phyloP scores from a whole-genome alignment of 2,888 invertebrate species.

The Agriotes lineatus region DNA sequence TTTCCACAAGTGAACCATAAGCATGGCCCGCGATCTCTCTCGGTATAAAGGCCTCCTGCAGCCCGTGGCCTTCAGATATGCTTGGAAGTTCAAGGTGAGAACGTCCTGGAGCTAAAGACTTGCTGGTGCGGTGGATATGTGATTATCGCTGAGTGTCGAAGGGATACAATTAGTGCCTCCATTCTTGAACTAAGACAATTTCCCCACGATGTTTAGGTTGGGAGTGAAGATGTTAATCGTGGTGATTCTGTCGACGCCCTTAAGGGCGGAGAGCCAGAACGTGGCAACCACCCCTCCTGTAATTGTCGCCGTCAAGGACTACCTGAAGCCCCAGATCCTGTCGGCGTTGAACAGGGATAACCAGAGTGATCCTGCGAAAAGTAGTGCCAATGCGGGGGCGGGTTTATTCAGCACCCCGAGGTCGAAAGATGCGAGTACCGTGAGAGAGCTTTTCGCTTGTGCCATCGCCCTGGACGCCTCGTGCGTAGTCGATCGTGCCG shows the following conservation, averaged over 20 bases:
- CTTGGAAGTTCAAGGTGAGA: slow-evolving; percentile 61
- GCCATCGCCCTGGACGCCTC: slow-evolving; percentile 40
- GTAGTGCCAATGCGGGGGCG: slow-evolving; percentile 1
- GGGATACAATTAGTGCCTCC: neutral
- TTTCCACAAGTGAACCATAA: slow-evolving; percentile 47
- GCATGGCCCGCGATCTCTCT: slow-evolving; percentile 61
- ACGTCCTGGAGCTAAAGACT: slow-evolving; percentile 10
- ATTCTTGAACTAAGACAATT: neutral
- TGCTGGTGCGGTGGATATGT: neutral
- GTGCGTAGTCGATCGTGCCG: slow-evolving; percentile 47
- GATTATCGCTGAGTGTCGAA: neutral
- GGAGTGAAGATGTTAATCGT: slow-evolving; percentile 3
- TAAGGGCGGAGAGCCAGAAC: neutral
- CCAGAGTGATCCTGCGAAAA: slow-evolving; percentile 11
- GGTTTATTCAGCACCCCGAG: neutral
- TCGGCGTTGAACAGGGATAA: neutral
- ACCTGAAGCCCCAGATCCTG: neutral
- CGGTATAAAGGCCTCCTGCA: slow-evolving; percentile 60
- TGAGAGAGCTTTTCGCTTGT: slow-evolving; percentile 25
- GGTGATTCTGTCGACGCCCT: neutral
- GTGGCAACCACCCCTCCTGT: neutral
- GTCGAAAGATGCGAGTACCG: neutral
- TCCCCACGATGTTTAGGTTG: slow-evolving; percentile 3
- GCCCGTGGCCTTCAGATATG: slow-evolving; percentile 60
- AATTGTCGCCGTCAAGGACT: neutral